Evolutionary conservation across 2,888 invertebrate genomes (phyloP), one percentile per base, ranked within the genome.

Genomic region (Syritta pipiens): DNA sequence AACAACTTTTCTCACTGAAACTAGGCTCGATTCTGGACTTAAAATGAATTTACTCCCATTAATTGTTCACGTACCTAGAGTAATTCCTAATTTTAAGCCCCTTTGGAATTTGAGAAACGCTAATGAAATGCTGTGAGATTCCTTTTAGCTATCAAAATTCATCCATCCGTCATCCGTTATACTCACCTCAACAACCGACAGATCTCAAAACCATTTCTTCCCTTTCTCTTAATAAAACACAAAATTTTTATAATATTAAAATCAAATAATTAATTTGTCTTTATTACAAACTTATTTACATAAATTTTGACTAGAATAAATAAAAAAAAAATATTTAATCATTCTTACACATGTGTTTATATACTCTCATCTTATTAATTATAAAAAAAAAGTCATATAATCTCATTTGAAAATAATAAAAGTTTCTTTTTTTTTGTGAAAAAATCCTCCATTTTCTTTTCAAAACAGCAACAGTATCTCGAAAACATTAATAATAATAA

Each of bases 221-320:
- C n/a, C n/a, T n/a, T n/a, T n/a, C n/a, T 24, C 10, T n/a, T 4
- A 7, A 28, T 19, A 42, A 32, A 42, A 48, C 35, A 3, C 24
- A 2, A 17, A 1, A 6, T 10, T 46, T 42, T 14, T 24, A 30
- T 49, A 37, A 51, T 40, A 35, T 71, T 69, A 32, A 32, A 49
- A 68, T 79, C 49, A 74, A 60, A 68, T 79, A 68, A 79, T 49
- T 79, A 55, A 49, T 72, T 51, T 71, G 59, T 72, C 20, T 79
- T 79, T 79, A 79, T 74, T 74, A 74, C 74, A 79, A 79, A 74
- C 79, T 79, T 79, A 79, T 79, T 72, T 74, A 74, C 74, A 74
- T 79, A 79, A 79, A 79, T 79, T 79, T 79, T 79, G 79, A 79
- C 79, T 79, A 79, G 79, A 79, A 79, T 79, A 79, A 79, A 79